Evolutionary conservation across 2,888 invertebrate genomes (phyloP).

Genomic region (Drosophila meridiana): DNA sequence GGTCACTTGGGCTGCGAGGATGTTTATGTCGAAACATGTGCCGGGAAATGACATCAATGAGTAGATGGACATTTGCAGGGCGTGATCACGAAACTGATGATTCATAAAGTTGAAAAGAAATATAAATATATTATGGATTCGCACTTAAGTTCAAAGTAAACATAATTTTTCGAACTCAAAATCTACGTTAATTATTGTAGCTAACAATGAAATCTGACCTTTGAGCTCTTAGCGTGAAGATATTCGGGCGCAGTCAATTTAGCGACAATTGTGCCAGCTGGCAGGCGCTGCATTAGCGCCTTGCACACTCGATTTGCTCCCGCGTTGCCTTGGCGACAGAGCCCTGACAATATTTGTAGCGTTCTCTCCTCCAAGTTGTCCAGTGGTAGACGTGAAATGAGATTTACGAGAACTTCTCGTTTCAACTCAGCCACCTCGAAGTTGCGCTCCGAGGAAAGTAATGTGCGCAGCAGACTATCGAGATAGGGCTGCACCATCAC

Average conservation of each 20-base stretch:
- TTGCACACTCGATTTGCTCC: slow-evolving; percentile 85
- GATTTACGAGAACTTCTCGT: slow-evolving; percentile 82
- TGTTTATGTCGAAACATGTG: slow-evolving; percentile 88
- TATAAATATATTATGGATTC: too few species aligned
- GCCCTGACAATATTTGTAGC: slow-evolving; percentile 83
- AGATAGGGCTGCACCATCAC: slow-evolving; percentile 87
- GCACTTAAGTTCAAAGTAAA: too few species aligned
- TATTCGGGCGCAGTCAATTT: slow-evolving; percentile 85
- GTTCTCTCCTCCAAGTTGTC: slow-evolving; percentile 85
- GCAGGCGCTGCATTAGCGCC: slow-evolving; percentile 85
- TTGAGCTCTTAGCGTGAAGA: slow-evolving; percentile 85
- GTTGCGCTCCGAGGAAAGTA: slow-evolving; percentile 88
- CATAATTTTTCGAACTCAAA: too few species aligned
- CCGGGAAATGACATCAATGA: slow-evolving; percentile 92
- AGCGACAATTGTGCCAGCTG: slow-evolving; percentile 85
- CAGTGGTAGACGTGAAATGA: slow-evolving; percentile 84
- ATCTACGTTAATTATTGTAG: too few species aligned
- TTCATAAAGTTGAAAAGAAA: background rate
- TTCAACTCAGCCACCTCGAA: slow-evolving; percentile 84
- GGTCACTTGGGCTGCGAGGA: slow-evolving; percentile 84
- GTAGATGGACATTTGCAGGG: slow-evolving; percentile 91
- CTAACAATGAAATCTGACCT: slow-evolving; percentile 69
- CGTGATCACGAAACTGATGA: slow-evolving; percentile 89
- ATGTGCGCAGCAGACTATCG: slow-evolving; percentile 88
- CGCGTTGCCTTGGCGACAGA: slow-evolving; percentile 84